Conservation (phyloP, 2,888 invertebrate genomes). For the Acleris cristana region DNA sequence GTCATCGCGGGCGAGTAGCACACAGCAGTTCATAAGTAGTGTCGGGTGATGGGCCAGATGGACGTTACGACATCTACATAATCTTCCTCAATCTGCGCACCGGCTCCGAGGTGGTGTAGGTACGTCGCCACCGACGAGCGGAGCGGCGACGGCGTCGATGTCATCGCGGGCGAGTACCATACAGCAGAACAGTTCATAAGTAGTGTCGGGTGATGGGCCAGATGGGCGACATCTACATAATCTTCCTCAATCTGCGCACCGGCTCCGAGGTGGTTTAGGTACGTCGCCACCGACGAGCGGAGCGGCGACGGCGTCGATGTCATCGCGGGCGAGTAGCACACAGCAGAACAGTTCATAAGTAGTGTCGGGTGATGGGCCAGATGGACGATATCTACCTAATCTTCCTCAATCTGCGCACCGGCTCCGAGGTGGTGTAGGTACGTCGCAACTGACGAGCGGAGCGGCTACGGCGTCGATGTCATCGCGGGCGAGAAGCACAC, state of each 20-base stretch:
- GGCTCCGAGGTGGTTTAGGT: constrained; percentile 75
- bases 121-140: constrained; percentile 76
- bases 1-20: constrained; percentile 75
- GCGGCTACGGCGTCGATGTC: constrained; percentile 85
- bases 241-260: constrained; percentile 77
- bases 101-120: constrained; percentile 77
- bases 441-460: constrained; percentile 69
- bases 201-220: not conserved
- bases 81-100: constrained; percentile 78
- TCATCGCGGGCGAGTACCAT: constrained; percentile 71
- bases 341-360: not conserved
- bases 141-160: constrained; percentile 84
- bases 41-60: not conserved
- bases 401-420: constrained; percentile 75
- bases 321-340: constrained; percentile 69
- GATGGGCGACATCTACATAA: constrained; percentile 52
- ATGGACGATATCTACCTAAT: constrained; percentile 69
- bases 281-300: constrained; percentile 72
- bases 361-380: not conserved
- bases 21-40: not conserved
- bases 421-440: constrained; percentile 80
- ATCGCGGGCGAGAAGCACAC: no score
- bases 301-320: constrained; percentile 85
- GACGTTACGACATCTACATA: constrained; percentile 75
- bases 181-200: not conserved